Evolutionary conservation across 2,113 vertebrate species (phyloP), one percentile per base, ranked within the genome.

Genomic region (Tragelaphus buxtoni): DNA sequence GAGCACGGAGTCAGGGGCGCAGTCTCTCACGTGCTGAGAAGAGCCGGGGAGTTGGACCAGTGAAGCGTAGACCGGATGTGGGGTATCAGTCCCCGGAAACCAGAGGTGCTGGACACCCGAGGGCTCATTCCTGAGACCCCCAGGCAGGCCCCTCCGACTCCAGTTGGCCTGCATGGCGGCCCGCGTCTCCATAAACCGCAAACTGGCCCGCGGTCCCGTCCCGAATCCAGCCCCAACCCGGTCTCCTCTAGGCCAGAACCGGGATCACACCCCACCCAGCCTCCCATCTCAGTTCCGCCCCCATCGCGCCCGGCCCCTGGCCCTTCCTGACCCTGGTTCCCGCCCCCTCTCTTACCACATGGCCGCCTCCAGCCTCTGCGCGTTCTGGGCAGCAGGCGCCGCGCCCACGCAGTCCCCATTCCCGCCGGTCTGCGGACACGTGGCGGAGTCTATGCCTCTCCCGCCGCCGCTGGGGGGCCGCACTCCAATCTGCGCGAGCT

Each of bases 401-500:
- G 14, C 2, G 10, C 63, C 69, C 12, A 1, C 28, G 5, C 10
- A 0, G 18, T 3, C 5, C 32, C 74, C 92, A 80, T 80, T 35
- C 42, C 39, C 3, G 6, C 45, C 8, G 1, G 17, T 7, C 35
- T 0, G 24, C 32, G 45, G 56, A 14, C 14, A 2, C 16, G 35
- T 13, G 11, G n/a, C 18, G 2, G 10, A 45, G 7, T 65, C 89
- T 11, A 1, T 2, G 32, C 60, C 61, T 11, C 60, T 18, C 39
- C 49, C 24, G 32, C 30, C 16, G 51, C 61, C 3, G 12, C 20
- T 69, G n/a, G 5, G 28, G 55, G 39, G 18, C 26, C 7, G 26
- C 58, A 1, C 47, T 22, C 32, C 14, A 0, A 0, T 9, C 14
- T 4, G 0, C 16, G 17, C 47, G 0, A 26, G 26, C 47, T 24